Base-by-base conservation (phyloP, 1,140 invertebrate genomes). In the Globodera rostochiensis region DNA sequence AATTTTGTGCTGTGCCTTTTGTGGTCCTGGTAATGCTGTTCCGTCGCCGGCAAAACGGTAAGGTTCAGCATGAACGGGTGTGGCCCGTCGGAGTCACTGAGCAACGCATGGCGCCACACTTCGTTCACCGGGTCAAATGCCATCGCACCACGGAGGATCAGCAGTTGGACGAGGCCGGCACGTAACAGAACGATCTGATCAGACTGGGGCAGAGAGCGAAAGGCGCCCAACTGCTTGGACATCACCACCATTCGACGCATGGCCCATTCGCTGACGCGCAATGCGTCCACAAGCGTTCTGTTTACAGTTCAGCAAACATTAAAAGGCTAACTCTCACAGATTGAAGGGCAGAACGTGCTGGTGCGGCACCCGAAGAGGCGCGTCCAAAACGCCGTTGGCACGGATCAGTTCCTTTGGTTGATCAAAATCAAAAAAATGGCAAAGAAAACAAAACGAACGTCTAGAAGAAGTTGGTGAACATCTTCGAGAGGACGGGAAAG, bases 131-230 rank as follows among this genome's bases (percentile, higher is more conserved):
- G 60, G 25, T 75, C 74, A 45, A 60, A 75, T 11, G 74, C 74
- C 74, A 75, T 75, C 13, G 60, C 74, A n/a, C 74, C 74, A n/a
- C 74, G 74, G 11, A 75, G 74, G 13, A 75, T 75, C 60, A 75
- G 74, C 74, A 75, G 21, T 21, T 69, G 36, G 47, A 57, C 49
- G 25, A 66, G 50, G 6, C 74, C 74, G 25, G 50, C 74, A 45
- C 60, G 50, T 6, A 75, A n/a, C 60, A 75, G n/a, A 75, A n/a
- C 13, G 25, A 75, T 13, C 21, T 75, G 50, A 19, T 75, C 74
- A 19, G 46, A 66, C 7, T 46, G 74, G 21, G 50, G 60, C 50
- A 75, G 74, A 1, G 50, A 9, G 19, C 60, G 74, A n/a, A 75
- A 75, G 74, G 60, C n/a, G 50, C 45, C 60, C 74, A 75, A 75